Base-by-base conservation (phyloP, 2,888 invertebrate species). In the Melanargia galathea region DNA sequence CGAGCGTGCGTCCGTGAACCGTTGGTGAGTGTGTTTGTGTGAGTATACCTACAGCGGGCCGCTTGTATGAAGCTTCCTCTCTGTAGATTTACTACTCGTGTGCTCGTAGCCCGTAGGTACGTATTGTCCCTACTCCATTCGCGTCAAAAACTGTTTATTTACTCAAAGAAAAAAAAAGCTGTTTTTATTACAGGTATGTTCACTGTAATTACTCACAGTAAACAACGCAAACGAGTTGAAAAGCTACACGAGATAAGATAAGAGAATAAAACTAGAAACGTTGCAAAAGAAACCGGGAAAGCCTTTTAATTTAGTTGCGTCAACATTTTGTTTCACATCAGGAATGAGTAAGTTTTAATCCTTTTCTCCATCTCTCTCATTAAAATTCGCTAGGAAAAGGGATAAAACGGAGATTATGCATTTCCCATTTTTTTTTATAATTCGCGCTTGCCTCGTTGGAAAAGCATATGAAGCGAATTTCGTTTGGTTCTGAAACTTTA, bases 281-380 rank as follows among this genome's bases (percentile, higher is more conserved):
- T 33, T 20, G 51, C 49, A 38, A 55, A 40, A 55, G 40, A 55
- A 38, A 40, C 43, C 43, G 26, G 43, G 30, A 56, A 45, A 56
- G 38, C 55, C 38, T 55, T 61, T 55, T 48, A 48, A 61, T 61
- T 61, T 56, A 49, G 48, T 26, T 24, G 54, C 48, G 55, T 48
- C 55, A 55, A 55, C 49, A 48, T 48, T 55, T 59, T 60, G 55
- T 55, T 63, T 63, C 48, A 54, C 40, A 56, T n/a, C 18, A 43
- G 54, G 38, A 48, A 35, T 18, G 43, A 58, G 51, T 55, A n/a
- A 40, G 40, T 55, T 55, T 54, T 55, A 55, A 40, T 55, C 40
- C 45, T 24, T 30, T 56, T 56, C 56, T 52, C 48, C 43, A 13
- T 60, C 60, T 35, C 43, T 58, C 51, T 58, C 51, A 52, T 20